Evolutionary conservation across 2,113 vertebrate genomes (phyloP).

Genomic region (Oncorhynchus gorbuscha): DNA sequence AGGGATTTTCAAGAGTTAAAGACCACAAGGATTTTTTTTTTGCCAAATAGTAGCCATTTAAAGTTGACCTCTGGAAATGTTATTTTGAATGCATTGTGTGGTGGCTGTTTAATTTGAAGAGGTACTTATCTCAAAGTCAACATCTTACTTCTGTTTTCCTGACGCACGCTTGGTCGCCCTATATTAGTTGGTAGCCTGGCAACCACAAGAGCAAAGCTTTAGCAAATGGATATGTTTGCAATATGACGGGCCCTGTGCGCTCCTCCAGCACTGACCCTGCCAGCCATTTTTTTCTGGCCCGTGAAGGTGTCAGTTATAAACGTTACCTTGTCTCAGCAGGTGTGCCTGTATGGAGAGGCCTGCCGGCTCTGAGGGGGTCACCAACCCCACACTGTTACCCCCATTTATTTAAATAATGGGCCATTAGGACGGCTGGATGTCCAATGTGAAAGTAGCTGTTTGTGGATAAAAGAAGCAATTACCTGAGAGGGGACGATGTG

Average conservation of each 20-base stretch:
- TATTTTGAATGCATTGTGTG: constrained; percentile 75
- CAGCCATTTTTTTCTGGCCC: constrained; percentile 75
- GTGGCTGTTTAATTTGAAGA: constrained; percentile 73
- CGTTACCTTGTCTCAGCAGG: constrained; percentile 84
- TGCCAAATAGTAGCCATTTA: constrained; percentile 74
- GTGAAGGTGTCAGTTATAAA: constrained; percentile 81
- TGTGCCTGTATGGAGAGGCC: constrained; percentile 80
- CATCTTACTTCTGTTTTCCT: constrained; percentile 76
- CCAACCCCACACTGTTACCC: constrained; percentile 74
- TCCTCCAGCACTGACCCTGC: constrained; percentile 75
- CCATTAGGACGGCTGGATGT: constrained; percentile 78
- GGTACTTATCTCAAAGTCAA: constrained; percentile 77
- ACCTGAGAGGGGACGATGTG: constrained; percentile 68
- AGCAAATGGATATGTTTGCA: constrained; percentile 70
- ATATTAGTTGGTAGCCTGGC: constrained; percentile 80
- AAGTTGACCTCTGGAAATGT: constrained; percentile 79
- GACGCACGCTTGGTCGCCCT: constrained; percentile 68
- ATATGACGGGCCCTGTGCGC: constrained; percentile 62
- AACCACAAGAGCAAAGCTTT: constrained; percentile 62
- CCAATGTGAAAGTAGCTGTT: constrained; percentile 78
- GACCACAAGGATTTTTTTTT: constrained; percentile 70
- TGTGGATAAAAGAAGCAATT: constrained; percentile 83
- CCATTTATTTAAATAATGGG: constrained; percentile 83
- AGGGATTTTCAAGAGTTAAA: constrained; percentile 68
- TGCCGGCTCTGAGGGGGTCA: constrained; percentile 70